These are phyloP conservation scores for Drosophila guanche DNA, from an alignment of 1,140 invertebrate species.

Conservation along the genomic window DNA sequence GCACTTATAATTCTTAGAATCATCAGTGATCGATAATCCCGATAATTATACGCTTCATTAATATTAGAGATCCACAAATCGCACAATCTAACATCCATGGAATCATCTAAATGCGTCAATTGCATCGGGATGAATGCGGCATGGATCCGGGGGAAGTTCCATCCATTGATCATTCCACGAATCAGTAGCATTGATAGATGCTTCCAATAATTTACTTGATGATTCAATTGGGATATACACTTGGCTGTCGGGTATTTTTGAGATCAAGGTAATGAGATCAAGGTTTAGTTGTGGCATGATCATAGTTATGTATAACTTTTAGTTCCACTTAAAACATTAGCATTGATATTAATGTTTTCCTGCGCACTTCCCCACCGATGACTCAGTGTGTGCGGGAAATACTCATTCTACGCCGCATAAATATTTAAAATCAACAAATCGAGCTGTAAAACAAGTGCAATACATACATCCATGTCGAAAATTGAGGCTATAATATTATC, in stretches of 20 bases:
- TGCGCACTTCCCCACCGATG: conserved; percentile 17
- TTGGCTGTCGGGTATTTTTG: too few species aligned
- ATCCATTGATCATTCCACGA: too few species aligned
- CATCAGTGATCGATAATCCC: neutral
- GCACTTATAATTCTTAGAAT: too few species aligned
- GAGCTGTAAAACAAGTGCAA: conserved; percentile 13
- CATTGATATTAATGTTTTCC: conserved; percentile 54
- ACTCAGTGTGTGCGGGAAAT: conserved; percentile 27
- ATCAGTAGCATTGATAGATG: neutral
- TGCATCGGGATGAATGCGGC: too few species aligned
- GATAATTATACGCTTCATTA: neutral
- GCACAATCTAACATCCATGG: too few species aligned
- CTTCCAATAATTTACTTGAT: conserved; percentile 7
- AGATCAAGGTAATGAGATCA: too few species aligned
- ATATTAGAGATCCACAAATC: too few species aligned
- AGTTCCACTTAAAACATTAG: conserved; percentile 22
- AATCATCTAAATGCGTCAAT: too few species aligned
- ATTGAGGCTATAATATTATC: conserved; percentile 45
- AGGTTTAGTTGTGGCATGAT: too few species aligned
- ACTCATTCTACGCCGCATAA: conserved; percentile 34
- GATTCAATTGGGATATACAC: conserved; percentile 20
- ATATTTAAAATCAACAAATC: conserved; percentile 31
- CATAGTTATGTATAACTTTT: too few species aligned
- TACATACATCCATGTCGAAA: conserved; percentile 9
- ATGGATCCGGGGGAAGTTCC: too few species aligned